A percentile compares a stretch with the other conserved stretches of the same genome.
These are phyloP conservation scores for Psophia crepitans DNA, from an alignment of 2,113 vertebrate genomes.

Conservation along the genomic window DNA sequence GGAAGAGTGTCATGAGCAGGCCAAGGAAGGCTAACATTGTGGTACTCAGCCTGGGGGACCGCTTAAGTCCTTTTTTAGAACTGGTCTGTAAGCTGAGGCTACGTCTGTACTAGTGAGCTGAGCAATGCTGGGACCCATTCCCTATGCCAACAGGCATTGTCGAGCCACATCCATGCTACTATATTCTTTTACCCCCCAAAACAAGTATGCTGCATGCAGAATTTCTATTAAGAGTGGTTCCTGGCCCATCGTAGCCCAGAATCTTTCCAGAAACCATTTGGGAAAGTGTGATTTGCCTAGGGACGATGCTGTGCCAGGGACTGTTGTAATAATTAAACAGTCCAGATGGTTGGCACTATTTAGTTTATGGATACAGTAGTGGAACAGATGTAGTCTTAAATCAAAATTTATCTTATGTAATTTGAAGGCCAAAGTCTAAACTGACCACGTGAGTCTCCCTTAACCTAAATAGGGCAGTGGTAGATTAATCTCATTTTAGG, in stretches of 20 bases:
- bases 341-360: conserved; percentile 3
- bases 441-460: background rate
- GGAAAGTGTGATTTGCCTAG: background rate
- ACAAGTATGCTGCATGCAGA: background rate
- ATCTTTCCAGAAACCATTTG: background rate
- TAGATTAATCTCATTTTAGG: background rate
- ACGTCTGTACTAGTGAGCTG: background rate
- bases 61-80: background rate
- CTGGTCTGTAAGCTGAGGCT: background rate
- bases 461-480: background rate
- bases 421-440: background rate
- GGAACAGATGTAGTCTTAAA: conserved; percentile 1
- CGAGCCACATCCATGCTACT: background rate
- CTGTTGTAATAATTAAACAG: background rate
- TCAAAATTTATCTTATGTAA: background rate
- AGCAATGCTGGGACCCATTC: background rate
- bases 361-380: background rate
- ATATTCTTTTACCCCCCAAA: background rate
- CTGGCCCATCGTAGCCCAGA: background rate
- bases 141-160: background rate
- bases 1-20: background rate
- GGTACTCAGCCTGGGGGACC: background rate
- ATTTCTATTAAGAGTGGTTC: background rate
- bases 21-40: background rate
- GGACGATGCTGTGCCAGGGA: background rate